These are phyloP conservation scores for Solea senegalensis DNA, from an alignment of 2,113 vertebrate genomes.

Conservation along the genomic window DNA sequence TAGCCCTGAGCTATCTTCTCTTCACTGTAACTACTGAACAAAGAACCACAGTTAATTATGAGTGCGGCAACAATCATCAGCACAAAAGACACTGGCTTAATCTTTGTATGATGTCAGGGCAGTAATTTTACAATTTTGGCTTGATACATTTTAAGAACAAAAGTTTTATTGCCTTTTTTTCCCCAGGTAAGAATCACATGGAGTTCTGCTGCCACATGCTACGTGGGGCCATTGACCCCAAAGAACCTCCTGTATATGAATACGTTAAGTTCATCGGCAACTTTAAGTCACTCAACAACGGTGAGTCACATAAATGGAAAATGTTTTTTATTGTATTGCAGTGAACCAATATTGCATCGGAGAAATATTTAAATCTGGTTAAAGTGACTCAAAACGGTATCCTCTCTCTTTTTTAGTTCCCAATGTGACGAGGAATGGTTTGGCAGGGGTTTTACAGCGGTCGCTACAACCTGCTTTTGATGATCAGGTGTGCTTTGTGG, in stretches of 20 bases:
- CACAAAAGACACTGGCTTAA: not conserved
- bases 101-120: no score
- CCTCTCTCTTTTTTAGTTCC: slow-evolving; percentile 82
- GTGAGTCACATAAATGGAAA: slow-evolving; percentile 66
- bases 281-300: slow-evolving; percentile 96
- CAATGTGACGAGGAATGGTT: slow-evolving; percentile 90
- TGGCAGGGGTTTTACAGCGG: slow-evolving; percentile 93
- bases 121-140: not conserved
- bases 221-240: slow-evolving; percentile 95
- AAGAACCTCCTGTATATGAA: slow-evolving; percentile 95
- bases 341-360: not conserved
- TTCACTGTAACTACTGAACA: no score
- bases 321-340: not conserved
- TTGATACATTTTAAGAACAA: not conserved
- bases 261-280: slow-evolving; percentile 98
- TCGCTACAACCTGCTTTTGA: slow-evolving; percentile 90
- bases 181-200: slow-evolving; percentile 94
- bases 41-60: not conserved
- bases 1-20: not conserved
- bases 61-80: not conserved
- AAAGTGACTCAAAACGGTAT: not conserved
- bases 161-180: not conserved
- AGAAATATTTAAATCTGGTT: no score
- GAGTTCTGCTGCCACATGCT: slow-evolving; percentile 99
- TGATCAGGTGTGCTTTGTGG: slow-evolving; percentile 96